These are phyloP conservation scores for Loxodonta africana DNA, from an alignment of 2,113 vertebrate species.

Conservation along the genomic window DNA sequence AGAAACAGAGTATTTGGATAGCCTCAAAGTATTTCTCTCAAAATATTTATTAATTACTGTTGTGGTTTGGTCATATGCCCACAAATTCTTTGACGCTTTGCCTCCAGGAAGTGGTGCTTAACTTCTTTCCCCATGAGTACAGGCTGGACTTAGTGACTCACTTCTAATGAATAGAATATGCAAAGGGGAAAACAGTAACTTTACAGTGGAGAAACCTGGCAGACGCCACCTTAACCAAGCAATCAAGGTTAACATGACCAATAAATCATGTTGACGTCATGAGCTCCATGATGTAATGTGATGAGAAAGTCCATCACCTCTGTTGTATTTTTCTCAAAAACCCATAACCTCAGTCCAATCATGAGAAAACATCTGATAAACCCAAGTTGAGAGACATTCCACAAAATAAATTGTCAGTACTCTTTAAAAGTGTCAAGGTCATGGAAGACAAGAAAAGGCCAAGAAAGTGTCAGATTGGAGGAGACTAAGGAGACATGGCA, in stretches of 20 bases:
- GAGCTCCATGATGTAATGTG: neutral
- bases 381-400: neutral
- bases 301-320: neutral
- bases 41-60: neutral
- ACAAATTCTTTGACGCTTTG: neutral
- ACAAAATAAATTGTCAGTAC: neutral
- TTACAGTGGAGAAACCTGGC: no score
- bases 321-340: neutral
- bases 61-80: neutral
- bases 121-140: neutral
- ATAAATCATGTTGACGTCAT: neutral
- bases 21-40: neutral
- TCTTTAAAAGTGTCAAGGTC: neutral
- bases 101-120: neutral
- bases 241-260: neutral
- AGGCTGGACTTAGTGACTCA: no score
- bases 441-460: conserved; percentile 2
- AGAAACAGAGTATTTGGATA: neutral
- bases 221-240: neutral
- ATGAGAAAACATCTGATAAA: conserved; percentile 15
- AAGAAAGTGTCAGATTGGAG: conserved; percentile 18
- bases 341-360: neutral
- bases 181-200: no score
- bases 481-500: neutral
- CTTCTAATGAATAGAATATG: no score